A percentile compares a stretch with the other conserved stretches of the same genome.
Evolutionary conservation across 2,888 invertebrate species (phyloP).

Genomic region (Drosophila mercatorum): DNA sequence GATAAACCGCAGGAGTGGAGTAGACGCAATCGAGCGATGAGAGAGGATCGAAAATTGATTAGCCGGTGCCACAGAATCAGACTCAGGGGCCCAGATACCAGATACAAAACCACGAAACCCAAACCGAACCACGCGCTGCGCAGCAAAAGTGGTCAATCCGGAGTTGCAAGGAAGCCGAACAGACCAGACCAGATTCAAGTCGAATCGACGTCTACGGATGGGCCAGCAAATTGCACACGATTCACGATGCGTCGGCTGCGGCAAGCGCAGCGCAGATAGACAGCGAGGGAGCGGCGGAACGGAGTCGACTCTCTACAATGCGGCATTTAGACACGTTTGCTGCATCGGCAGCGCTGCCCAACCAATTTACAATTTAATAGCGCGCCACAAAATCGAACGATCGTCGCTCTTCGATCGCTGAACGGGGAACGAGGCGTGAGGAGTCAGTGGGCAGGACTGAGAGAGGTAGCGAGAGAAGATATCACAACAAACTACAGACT

Average conservation of each 20-base stretch:
- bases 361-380: conserved; percentile 80
- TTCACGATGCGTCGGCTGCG: conserved; percentile 57
- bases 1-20: conserved; percentile 73
- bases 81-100: not conserved
- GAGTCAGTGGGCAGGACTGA: not conserved
- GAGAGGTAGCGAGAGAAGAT: conserved; percentile 12
- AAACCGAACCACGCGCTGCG: conserved; percentile 51
- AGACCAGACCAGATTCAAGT: conserved; percentile 9
- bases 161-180: conserved; percentile 17
- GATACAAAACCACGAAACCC: conserved; percentile 51
- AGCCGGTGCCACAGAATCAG: conserved; percentile 35
- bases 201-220: conserved; percentile 32
- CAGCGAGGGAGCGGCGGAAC: not conserved
- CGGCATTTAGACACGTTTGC: conserved; percentile 77
- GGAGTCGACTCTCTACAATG: conserved; percentile 19
- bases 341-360: conserved; percentile 68
- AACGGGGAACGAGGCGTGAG: conserved; percentile 17
- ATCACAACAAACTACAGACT: conserved; percentile 8
- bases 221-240: conserved; percentile 73
- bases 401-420: conserved; percentile 42
- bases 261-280: not conserved
- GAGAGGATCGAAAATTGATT: conserved; percentile 61
- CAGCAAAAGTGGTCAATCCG: conserved; percentile 67
- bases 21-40: conserved; percentile 11
- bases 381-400: conserved; percentile 77